A percentile compares a stretch with the other conserved stretches of the same genome.
Conservation (phyloP, 2,888 invertebrate species). For the Hanleya hanleyi region DNA sequence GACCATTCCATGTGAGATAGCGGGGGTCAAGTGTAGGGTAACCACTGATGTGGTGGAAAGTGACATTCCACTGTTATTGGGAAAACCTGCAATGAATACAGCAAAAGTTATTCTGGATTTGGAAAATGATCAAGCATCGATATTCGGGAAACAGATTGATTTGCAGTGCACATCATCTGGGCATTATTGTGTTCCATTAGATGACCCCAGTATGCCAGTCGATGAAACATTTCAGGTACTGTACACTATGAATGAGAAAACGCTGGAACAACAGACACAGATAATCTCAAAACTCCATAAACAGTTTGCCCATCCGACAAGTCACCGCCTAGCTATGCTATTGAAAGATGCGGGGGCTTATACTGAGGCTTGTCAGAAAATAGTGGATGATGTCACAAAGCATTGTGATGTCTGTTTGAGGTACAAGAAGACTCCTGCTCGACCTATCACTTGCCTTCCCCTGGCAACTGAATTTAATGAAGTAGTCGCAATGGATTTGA, state of each 20-base stretch:
- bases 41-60: slow-evolving; percentile 30
- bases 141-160: slow-evolving; percentile 34
- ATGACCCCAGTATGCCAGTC: slow-evolving; percentile 1
- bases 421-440: slow-evolving; percentile 12
- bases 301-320: slow-evolving; percentile 9
- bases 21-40: slow-evolving; percentile 23
- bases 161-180: slow-evolving; percentile 30
- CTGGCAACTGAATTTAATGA: no score
- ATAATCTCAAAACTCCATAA: slow-evolving; percentile 3
- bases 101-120: slow-evolving; percentile 35
- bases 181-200: slow-evolving; percentile 37
- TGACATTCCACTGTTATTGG: slow-evolving; percentile 31
- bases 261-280: background rate
- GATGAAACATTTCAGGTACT: background rate
- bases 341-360: slow-evolving; percentile 16
- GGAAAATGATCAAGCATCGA: slow-evolving; percentile 35
- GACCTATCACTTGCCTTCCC: slow-evolving; percentile 6
- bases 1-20: slow-evolving; percentile 31
- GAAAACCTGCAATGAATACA: slow-evolving; percentile 30
- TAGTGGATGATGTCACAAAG: background rate
- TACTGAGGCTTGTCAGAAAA: background rate
- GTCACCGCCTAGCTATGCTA: slow-evolving; percentile 10
- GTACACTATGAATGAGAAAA: background rate
- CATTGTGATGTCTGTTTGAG: slow-evolving; percentile 13
- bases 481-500: no score